Evolutionary conservation across 1,140 invertebrate genomes (phyloP).

Genomic region (silkworm (Bombyx mori)): ASM3026992v2 NC_085132.1:2832501-2833000

Average conservation of each 20-base stretch:
- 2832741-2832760: constrained; percentile 43
- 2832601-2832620: too few species aligned
- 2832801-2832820: constrained; percentile 28
- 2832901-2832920: constrained; percentile 7
- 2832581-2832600: too few species aligned
- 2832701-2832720: constrained; percentile 50
- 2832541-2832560: too few species aligned
- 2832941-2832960: not conserved
- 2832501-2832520: too few species aligned
- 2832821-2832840: constrained; percentile 70
- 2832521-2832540: too few species aligned
- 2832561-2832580: too few species aligned
- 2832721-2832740: constrained; percentile 53
- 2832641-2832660: constrained; percentile 12
- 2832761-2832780: constrained; percentile 64
- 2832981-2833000: constrained; percentile 22
- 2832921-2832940: not conserved
- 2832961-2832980: not conserved
- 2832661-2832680: constrained; percentile 27
- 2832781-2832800: constrained; percentile 45
- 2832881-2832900: constrained; percentile 16
- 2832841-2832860: constrained; percentile 67
- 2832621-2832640: not conserved
- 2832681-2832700: constrained; percentile 47
- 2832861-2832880: constrained; percentile 27